A percentile compares a stretch with the other conserved stretches of the same genome.
Evolutionary conservation across 2,888 invertebrate genomes (phyloP).

Genomic region (Meliscaeva auricollis): DNA sequence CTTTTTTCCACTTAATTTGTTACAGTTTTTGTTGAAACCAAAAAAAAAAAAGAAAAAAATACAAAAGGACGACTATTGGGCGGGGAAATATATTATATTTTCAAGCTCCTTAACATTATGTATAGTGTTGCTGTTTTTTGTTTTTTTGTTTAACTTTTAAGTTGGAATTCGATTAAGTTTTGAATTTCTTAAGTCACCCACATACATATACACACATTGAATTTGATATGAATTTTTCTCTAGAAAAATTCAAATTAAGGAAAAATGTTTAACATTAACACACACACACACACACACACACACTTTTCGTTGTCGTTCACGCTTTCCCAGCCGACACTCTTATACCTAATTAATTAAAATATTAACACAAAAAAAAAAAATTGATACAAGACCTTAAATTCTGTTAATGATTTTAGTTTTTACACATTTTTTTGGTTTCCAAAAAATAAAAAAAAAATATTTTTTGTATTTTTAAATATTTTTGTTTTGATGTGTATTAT

Average conservation of each 20-base stretch:
- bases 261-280: not conserved
- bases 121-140: not conserved
- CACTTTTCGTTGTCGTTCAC: not conserved
- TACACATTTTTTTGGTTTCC: not conserved
- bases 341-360: not conserved
- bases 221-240: not conserved
- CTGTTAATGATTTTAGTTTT: not conserved
- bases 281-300: not conserved
- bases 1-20: not conserved
- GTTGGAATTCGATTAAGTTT: not conserved
- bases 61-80: not conserved
- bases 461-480: conserved; percentile 2
- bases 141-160: not conserved
- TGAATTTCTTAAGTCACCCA: not conserved
- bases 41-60: not conserved
- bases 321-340: not conserved
- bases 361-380: not conserved
- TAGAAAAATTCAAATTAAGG: not conserved
- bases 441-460: not conserved
- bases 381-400: not conserved
- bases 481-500: conserved; percentile 30
- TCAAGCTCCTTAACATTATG: not conserved
- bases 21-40: not conserved
- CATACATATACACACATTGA: conserved; percentile 4
- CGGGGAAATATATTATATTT: not conserved